Evolutionary conservation across 2,113 vertebrate genomes (phyloP), one percentile per base, ranked within the genome.

Genomic region (Myrmophylax atrothorax): DNA sequence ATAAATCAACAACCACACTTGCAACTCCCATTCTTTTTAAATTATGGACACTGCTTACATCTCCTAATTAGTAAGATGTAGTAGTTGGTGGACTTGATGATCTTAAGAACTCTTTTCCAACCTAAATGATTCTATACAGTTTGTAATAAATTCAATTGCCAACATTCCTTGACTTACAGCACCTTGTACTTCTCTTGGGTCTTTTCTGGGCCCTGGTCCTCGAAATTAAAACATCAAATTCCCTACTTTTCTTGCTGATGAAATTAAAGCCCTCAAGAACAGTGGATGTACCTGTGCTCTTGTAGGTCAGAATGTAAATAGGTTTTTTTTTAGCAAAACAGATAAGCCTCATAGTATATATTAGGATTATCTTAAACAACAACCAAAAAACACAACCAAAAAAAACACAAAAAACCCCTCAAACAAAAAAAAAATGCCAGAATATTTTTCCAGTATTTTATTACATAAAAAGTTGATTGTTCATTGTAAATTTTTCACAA

Each of bases 401-500:
- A 47, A 22, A 62, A 26, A 19, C 10, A 14, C n/a, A 38, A 42
- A 40, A 33, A 16, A 0, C 17, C 28, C 24, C 47, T 49, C 8
- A 11, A 24, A 67, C 38, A 25, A 59, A 47, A 35, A 59, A 47
- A 35, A 29, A 56, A 66, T 4, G 10, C 29, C 53, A 66, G 38
- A 35, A 12, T 31, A 68, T 14, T 87, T 44, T 74, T 80, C 25
- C 25, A 37, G 3, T 53, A 62, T 94, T 96, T 96, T 94, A 91
- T 91, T 89, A 88, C 28, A 62, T 75, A 87, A 93, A 90, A 91
- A 63, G 42, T 59, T 92, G 77, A 94, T 90, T 94, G 87, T 96
- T 93, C 47, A 74, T 56, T 47, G 42, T 37, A 95, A 94, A 47
- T 82, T 55, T 33, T 81, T 89, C 47, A 66, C 84, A 60, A 60